Evolutionary conservation across 2,888 invertebrate species (phyloP), one percentile per base, ranked within the genome.

Genomic region (Linnaemya tessellans): DNA sequence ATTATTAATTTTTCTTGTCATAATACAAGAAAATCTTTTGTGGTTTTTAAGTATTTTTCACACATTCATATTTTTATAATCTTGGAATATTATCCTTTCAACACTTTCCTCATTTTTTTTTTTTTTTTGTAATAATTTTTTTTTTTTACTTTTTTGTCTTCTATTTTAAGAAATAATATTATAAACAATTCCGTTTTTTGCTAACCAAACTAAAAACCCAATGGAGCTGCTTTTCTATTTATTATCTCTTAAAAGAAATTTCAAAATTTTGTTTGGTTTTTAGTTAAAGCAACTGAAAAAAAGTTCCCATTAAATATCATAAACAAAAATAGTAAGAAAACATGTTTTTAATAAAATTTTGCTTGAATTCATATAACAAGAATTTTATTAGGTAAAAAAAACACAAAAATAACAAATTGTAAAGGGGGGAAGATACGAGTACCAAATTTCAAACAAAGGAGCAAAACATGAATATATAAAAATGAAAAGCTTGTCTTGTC

Each of bases 11-110:
- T 30, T 9, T 41, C 9, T 41, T 58, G 38, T 58, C n/a, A 65
- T 74, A 78, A 81, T 70, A 85, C 78, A 85, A 82, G 49, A 82
- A 79, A 79, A 82, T 79, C 77, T 78, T 60, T 65, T 62, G n/a
- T n/a, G n/a, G n/a, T n/a, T n/a, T n/a, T n/a, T n/a, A n/a, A n/a
- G 43, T 30, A 13, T 11, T 51, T 22, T 85, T 85, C 85, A 85
- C 85, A 85, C 85, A 82, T 85, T 85, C 85, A 85, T 85, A 85
- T 82, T 67, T 35, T 41, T 25, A 20, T 56, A 65, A 56, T 46
- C 11, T 18, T 41, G 1, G 25, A n/a, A 22, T 65, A 51, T n/a
- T 41, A 10, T 13, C 10, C 22, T 51, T 62, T 3, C 20, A 41
- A 20, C 20, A 20, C 20, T 68, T 51, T 68, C 18, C 30, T 64